These are phyloP conservation scores for Tetramorium simillimum DNA, from an alignment of 1,140 invertebrate genomes.

Conservation along the genomic window DNA sequence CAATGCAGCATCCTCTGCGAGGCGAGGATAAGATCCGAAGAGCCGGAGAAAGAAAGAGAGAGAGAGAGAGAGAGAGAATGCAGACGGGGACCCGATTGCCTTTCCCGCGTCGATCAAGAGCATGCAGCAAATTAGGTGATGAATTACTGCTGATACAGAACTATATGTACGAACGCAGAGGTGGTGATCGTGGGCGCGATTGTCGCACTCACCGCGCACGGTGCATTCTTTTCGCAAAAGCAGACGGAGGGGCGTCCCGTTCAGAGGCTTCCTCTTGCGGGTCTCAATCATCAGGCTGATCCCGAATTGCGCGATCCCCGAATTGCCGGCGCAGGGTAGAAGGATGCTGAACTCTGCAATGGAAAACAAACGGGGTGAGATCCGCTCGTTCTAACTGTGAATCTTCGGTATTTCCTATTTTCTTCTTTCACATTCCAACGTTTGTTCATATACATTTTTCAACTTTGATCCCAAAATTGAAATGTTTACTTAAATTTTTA, in stretches of 20 bases:
- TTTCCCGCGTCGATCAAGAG: constrained; percentile 26
- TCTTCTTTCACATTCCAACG: neutral
- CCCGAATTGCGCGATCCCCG: constrained; percentile 94
- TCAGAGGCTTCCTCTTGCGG: constrained; percentile 90
- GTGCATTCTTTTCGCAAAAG: constrained; percentile 97
- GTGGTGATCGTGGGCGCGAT: constrained; percentile 83
- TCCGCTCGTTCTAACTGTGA: neutral
- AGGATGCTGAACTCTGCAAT: constrained; percentile 95
- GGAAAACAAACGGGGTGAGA: constrained; percentile 40
- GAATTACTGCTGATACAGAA: constrained; percentile 84
- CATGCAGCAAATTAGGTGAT: constrained; percentile 75
- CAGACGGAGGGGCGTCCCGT: constrained; percentile 95
- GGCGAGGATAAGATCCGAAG: neutral
- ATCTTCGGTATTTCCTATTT: neutral
- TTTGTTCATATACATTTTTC: neutral
- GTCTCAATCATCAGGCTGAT: constrained; percentile 95
- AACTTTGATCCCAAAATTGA: neutral
- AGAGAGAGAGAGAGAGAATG: too few relatives aligned
- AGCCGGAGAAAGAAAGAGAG: too few relatives aligned
- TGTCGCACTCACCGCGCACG: constrained; percentile 92
- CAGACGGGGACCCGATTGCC: constrained; percentile 39
- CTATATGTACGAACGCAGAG: constrained; percentile 82
- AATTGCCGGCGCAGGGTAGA: constrained; percentile 94
- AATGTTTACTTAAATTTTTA: neutral
- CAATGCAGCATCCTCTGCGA: neutral